Conservation (phyloP, 2,113 vertebrate genomes). For the Gasterosteus aculeatus region DNA sequence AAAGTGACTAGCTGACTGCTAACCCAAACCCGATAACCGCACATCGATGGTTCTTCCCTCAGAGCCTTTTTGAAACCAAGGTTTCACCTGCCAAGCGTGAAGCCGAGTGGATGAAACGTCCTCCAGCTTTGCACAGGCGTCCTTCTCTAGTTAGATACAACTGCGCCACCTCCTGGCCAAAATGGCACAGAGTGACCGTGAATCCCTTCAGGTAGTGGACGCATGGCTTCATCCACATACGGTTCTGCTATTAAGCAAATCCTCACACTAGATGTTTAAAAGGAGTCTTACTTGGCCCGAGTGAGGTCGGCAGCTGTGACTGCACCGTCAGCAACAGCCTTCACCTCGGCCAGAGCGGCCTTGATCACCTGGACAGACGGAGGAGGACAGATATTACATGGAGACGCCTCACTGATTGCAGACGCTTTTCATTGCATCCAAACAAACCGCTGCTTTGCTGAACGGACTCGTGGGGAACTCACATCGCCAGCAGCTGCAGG, state of each 20-base stretch:
- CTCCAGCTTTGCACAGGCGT: neutral
- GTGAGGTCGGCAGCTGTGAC: constrained; percentile 85
- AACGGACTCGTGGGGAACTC: constrained; percentile 65
- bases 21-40: too few relatives aligned
- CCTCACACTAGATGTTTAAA: neutral
- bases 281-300: constrained; percentile 89
- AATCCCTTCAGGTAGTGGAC: neutral
- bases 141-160: neutral
- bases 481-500: constrained; percentile 83
- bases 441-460: neutral
- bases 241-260: neutral
- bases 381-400: neutral
- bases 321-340: constrained; percentile 86
- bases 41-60: too few relatives aligned
- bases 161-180: neutral
- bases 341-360: constrained; percentile 88
- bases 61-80: too few relatives aligned
- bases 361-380: constrained; percentile 85
- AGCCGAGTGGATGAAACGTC: neutral
- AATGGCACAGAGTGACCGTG: neutral
- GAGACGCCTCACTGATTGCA: neutral
- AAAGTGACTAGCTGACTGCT: too few relatives aligned
- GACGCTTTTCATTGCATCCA: neutral
- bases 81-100: neutral
- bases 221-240: neutral